These are phyloP conservation scores for Folsomia candida DNA, from an alignment of 2,888 invertebrate species.

Conservation along the genomic window DNA sequence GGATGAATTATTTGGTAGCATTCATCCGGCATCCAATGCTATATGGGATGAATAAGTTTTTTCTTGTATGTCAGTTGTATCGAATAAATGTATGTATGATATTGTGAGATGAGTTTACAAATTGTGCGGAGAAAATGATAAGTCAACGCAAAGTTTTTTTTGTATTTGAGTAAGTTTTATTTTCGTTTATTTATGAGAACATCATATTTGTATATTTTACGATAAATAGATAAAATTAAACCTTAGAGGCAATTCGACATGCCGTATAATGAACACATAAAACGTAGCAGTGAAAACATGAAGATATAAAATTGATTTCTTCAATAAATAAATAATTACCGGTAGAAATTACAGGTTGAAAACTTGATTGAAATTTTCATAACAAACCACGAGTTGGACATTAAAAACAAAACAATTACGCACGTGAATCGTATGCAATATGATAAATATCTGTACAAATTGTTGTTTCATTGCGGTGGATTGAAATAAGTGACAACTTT, in stretches of 20 bases:
- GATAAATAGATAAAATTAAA: conserved; percentile 4
- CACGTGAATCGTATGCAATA: neutral
- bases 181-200: conserved; percentile 7
- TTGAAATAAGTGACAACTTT: neutral
- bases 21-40: too few species aligned
- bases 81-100: too few species aligned
- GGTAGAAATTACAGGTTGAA: neutral
- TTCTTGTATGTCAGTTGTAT: too few species aligned
- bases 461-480: neutral
- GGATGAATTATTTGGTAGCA: neutral
- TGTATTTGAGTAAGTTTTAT: neutral
- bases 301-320: conserved; percentile 1
- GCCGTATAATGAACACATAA: conserved; percentile 17
- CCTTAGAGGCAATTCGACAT: neutral
- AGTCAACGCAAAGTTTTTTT: neutral
- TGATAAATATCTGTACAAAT: neutral
- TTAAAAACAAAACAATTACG: neutral
- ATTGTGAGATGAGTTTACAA: too few species aligned
- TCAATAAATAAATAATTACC: conserved; percentile 1
- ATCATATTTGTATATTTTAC: neutral
- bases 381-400: neutral
- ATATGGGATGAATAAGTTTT: too few species aligned
- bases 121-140: neutral
- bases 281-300: conserved; percentile 15
- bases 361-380: neutral